Percentiles rank a stretch among this genome's conserved stretches.
These are phyloP conservation scores for Beris chalybata DNA, from an alignment of 2,888 invertebrate genomes.

Conservation along the genomic window DNA sequence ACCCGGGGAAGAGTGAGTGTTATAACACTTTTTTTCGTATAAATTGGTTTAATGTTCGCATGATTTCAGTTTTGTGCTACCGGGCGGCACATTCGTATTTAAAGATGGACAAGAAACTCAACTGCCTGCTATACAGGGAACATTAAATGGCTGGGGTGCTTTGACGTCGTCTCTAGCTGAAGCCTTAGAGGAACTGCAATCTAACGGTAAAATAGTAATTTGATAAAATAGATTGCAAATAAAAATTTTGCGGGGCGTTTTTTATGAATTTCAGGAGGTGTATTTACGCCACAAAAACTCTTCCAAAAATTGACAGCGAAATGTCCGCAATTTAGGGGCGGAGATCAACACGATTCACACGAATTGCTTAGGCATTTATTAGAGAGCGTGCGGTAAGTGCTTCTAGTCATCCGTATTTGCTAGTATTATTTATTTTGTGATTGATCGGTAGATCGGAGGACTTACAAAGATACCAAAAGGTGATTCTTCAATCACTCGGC, in stretches of 20 bases:
- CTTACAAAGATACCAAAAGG: conserved; percentile 76
- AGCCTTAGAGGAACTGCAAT: conserved; percentile 70
- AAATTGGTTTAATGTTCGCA: neutral
- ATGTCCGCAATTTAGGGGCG: conserved; percentile 86
- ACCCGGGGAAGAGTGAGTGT: conserved; percentile 64
- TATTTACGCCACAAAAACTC: conserved; percentile 67
- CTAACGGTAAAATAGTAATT: conserved; percentile 47
- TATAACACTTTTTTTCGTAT: neutral
- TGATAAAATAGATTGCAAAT: neutral
- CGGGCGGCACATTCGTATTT: conserved; percentile 69
- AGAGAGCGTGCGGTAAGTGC: conserved; percentile 73
- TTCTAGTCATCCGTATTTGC: neutral
- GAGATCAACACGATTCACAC: conserved; percentile 96
- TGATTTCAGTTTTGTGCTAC: conserved; percentile 62
- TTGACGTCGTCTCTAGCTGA: conserved; percentile 70
- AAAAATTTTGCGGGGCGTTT: neutral
- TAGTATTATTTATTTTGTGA: neutral
- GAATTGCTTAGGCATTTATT: conserved; percentile 88
- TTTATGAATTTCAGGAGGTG: conserved; percentile 57
- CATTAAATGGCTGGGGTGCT: conserved; percentile 68
- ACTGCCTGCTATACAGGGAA: conserved; percentile 66
- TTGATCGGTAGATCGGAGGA: conserved; percentile 63
- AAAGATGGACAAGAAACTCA: conserved; percentile 60
- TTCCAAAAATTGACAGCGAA: conserved; percentile 67
- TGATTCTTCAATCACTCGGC: conserved; percentile 77